Evolutionary conservation across 2,888 invertebrate species (phyloP), one percentile per base, ranked within the genome.

Genomic region (Mactromeris polynyma): DNA sequence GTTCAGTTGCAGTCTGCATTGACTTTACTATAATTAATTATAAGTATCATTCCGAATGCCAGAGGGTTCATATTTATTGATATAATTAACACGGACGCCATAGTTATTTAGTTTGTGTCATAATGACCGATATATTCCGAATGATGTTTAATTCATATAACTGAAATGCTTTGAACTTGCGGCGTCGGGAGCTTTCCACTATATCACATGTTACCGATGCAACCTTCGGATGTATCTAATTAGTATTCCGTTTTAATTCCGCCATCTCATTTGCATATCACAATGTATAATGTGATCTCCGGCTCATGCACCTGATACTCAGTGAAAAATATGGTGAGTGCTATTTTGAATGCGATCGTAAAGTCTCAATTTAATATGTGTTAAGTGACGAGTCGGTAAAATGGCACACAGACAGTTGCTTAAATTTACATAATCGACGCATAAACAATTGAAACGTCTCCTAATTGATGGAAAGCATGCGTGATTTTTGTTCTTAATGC

Each of bases 71-170:
- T 46, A 46, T 82, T 78, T 87, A 80, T 80, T 81, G 84, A 26
- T 26, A 64, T 54, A 83, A 80, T 84, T 81, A 83, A 81, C 36
- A 9, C 6, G 40, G 83, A 69, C 73, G 31, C 84, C 84, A 87
- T 87, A 83, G 87, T 87, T 84, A 81, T 40, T 26, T 36, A 81
- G 79, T 64, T 51, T 83, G 83, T 81, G 81, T 31, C 40, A 77
- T 78, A 87, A 14, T 77, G 77, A 38, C 81, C 83, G 77, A 83
- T 33, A 26, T 31, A 73, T 42, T 73, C 51, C n/a, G 83, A 36
- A 64, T 64, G 26, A 9, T 64, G 58, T 64, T n/a, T 64, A 64
- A 64, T 64, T 64, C 9, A 64, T 64, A 26, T 7, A 26, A 64
- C 4, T n/a, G 26, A 64, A 64, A 64, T 64, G n/a, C 26, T 9